Evolutionary conservation across 37 sponge, comb jelly and placozoan genomes (phyloP).

Genomic region (Dysidea cf. avara): DNA sequence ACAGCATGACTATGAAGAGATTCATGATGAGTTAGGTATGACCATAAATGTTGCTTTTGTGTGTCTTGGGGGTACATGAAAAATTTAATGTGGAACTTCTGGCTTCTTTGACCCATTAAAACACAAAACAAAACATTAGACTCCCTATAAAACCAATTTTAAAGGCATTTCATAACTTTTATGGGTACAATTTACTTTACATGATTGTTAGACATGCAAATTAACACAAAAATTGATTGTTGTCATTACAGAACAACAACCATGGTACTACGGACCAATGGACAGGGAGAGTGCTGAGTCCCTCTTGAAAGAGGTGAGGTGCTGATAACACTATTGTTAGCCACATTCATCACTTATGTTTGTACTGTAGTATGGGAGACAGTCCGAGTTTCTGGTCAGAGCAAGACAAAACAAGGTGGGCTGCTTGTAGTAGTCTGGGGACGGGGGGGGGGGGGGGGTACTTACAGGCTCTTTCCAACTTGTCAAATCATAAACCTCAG

Average conservation of each 20-base stretch:
- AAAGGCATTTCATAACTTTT: no score
- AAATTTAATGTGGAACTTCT: not conserved
- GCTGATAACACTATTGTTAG: not conserved
- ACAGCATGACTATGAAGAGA: no score
- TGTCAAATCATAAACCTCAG: no score
- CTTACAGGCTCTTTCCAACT: no score
- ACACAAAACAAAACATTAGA: not conserved
- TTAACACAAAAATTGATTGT: no score
- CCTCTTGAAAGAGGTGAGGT: conserved; percentile 70
- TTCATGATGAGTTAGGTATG: no score
- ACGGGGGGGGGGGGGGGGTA: no score
- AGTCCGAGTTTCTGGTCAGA: conserved; percentile 72
- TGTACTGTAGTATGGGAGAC: conserved; percentile 58
- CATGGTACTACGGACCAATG: conserved; percentile 75
- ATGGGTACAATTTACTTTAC: no score
- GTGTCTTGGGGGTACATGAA: conserved; percentile 5
- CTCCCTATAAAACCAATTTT: no score
- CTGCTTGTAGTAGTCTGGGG: no score
- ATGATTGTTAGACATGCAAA: no score
- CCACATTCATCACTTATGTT: not conserved
- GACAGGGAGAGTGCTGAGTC: conserved; percentile 72
- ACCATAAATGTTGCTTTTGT: not conserved
- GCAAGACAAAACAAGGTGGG: conserved; percentile 54
- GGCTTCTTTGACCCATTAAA: not conserved
- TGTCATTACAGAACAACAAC: conserved; percentile 2